These are phyloP conservation scores for Tachycineta bicolor DNA, from an alignment of 2,113 vertebrate species.

Conservation along the genomic window DNA sequence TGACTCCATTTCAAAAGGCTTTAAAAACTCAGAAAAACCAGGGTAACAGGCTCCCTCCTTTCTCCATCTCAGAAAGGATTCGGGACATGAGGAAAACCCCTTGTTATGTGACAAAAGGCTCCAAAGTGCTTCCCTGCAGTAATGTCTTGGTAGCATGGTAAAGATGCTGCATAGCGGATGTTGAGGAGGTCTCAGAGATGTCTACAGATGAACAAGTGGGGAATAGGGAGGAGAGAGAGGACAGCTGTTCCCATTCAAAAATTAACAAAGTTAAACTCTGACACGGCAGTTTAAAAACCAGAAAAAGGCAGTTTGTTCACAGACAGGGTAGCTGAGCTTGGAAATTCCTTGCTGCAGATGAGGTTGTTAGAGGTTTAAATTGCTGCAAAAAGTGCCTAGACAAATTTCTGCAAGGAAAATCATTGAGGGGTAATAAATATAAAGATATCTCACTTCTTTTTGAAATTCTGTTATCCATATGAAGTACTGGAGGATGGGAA, in stretches of 20 bases:
- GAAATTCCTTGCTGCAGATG: constrained; percentile 17
- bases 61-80: background rate
- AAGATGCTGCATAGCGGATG: background rate
- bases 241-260: background rate
- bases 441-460: background rate
- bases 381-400: background rate
- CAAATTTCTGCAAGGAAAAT: background rate
- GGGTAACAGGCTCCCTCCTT: background rate
- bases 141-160: background rate
- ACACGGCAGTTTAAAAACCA: background rate
- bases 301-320: background rate
- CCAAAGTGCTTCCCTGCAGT: background rate
- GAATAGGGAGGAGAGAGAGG: background rate
- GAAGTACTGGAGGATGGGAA: background rate
- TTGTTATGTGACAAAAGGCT: background rate
- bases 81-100: background rate
- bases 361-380: background rate
- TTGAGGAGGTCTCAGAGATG: background rate
- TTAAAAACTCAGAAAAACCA: too few relatives aligned
- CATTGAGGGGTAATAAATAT: background rate
- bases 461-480: background rate
- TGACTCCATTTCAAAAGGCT: too few relatives aligned
- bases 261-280: background rate
- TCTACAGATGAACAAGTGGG: background rate
- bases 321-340: background rate